Conservation (phyloP, 1,140 invertebrate genomes). For the Telenomus remus region DNA sequence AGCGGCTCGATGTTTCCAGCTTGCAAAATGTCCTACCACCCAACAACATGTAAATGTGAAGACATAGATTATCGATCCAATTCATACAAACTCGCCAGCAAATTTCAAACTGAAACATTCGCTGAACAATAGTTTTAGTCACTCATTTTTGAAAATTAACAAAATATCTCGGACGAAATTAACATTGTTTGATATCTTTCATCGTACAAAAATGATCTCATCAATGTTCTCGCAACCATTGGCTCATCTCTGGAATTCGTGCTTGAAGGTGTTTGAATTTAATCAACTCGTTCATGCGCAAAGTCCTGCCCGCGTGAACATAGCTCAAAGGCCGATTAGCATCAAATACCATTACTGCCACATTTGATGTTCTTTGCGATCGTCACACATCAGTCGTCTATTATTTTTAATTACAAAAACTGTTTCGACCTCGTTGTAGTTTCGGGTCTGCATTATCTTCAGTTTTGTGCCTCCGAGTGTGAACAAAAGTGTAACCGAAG, state of each 20-base stretch:
- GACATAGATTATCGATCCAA: slow-evolving; percentile 54
- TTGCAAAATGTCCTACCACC: slow-evolving; percentile 45
- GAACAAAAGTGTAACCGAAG: too few relatives aligned
- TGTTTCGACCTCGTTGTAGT: too few relatives aligned
- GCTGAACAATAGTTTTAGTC: too few relatives aligned
- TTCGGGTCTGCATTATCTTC: too few relatives aligned
- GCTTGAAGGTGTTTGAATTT: slow-evolving; percentile 74
- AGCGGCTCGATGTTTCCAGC: slow-evolving; percentile 57
- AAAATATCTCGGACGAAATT: too few relatives aligned
- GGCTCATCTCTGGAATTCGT: slow-evolving; percentile 64
- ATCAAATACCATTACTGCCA: slow-evolving; percentile 71
- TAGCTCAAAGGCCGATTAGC: slow-evolving; percentile 72
- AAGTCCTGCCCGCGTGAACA: slow-evolving; percentile 66
- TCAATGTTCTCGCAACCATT: slow-evolving; percentile 57
- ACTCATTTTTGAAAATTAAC: slow-evolving; percentile 11
- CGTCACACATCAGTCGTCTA: slow-evolving; percentile 5
- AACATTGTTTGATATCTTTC: slow-evolving; percentile 61
- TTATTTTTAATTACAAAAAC: too few relatives aligned
- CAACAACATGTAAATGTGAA: slow-evolving; percentile 52
- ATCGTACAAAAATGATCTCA: slow-evolving; percentile 33
- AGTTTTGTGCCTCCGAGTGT: too few relatives aligned
- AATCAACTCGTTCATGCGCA: slow-evolving; percentile 74
- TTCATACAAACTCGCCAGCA: slow-evolving; percentile 33
- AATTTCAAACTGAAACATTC: too few relatives aligned
- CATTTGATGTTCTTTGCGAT: slow-evolving; percentile 41